A percentile compares a stretch with the other conserved stretches of the same genome.
phyloP scores from a whole-genome alignment of 2,113 vertebrate genomes.

The Tragulus kanchil region DNA sequence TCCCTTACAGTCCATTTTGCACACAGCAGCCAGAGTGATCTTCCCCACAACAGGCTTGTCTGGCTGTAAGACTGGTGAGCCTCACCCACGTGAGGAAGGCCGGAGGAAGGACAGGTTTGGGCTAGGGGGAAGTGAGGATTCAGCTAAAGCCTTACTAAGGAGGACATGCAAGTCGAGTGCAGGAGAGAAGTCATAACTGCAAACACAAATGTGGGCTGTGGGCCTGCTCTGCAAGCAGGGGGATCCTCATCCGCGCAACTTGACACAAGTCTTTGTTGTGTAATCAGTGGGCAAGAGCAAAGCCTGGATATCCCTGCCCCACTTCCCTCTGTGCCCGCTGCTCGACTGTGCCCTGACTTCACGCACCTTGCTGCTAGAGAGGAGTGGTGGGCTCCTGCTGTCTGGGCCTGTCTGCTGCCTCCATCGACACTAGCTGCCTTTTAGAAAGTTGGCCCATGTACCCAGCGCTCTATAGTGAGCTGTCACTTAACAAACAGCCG shows the following conservation, averaged over 20 bases:
- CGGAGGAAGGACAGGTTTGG: not conserved
- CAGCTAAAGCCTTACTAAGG: not conserved
- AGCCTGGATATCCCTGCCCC: not conserved
- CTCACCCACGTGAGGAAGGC: not conserved
- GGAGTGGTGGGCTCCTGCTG: not conserved
- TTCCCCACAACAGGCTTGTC: constrained; percentile 3
- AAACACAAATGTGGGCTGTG: not conserved
- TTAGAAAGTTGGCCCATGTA: not conserved
- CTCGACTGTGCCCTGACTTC: not conserved
- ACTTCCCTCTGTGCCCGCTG: rapidly evolving
- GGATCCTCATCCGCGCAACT: not conserved
- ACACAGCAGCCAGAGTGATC: not conserved
- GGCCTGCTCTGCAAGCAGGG: not conserved
- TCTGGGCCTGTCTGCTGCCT: not conserved
- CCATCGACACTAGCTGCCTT: not conserved
- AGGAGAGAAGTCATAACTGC: not conserved
- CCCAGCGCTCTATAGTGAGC: not conserved
- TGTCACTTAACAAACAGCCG: constrained; percentile 18
- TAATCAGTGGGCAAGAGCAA: not conserved
- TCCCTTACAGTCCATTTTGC: not conserved
- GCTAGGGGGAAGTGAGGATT: not conserved
- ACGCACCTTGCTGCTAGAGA: not conserved
- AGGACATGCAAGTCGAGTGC: not conserved
- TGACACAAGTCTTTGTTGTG: not conserved
- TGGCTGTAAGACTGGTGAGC: not conserved